Evolutionary conservation across 2,797 vertebrate species (phyloP).

Genomic region (Diglossa cyanea): DNA sequence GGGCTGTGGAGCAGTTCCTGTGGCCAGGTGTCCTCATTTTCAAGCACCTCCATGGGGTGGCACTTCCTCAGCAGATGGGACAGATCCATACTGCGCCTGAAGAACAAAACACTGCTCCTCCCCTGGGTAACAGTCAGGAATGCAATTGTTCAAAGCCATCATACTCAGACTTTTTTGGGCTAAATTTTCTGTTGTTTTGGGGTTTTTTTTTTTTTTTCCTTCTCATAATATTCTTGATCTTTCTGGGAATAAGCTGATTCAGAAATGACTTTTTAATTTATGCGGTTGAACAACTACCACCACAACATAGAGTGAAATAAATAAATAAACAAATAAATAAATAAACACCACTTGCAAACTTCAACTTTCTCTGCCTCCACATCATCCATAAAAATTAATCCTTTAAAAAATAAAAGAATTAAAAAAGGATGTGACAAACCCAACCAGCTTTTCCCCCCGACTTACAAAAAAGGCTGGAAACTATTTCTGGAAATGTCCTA

Average conservation of each 20-base stretch:
- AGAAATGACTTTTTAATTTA: constrained; percentile 12
- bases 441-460: background rate
- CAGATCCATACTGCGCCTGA: background rate
- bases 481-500: background rate
- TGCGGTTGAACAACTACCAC: background rate
- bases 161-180: background rate
- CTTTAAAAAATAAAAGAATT: background rate
- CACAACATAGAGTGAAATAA: background rate
- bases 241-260: background rate
- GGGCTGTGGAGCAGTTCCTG: background rate
- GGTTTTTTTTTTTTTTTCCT: too few relatives aligned
- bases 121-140: background rate
- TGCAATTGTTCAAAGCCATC: background rate
- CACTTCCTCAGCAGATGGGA: background rate
- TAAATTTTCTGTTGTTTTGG: background rate
- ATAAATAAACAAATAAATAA: background rate
- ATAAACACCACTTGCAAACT: background rate
- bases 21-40: background rate
- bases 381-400: background rate
- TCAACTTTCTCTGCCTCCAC: background rate
- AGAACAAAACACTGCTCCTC: background rate
- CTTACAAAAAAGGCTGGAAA: background rate
- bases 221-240: background rate
- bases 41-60: background rate
- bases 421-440: background rate